Evolutionary conservation across 2,113 vertebrate genomes (phyloP).

Genomic region (Polypterus bichir): DNA sequence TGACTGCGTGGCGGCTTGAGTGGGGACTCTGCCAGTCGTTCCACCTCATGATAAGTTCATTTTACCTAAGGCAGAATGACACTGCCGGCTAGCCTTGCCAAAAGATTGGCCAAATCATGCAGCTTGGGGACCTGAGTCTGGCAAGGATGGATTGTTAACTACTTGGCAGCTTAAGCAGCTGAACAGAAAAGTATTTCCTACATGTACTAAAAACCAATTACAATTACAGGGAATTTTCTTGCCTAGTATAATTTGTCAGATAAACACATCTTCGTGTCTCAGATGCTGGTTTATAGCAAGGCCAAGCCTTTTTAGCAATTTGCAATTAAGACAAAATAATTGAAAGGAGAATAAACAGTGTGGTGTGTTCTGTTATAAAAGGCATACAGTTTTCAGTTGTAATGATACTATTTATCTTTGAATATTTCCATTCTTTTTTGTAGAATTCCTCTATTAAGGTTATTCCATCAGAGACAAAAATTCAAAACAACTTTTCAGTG

Average conservation of each 20-base stretch:
- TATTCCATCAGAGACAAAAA: too few relatives aligned
- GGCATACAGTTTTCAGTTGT: too few relatives aligned
- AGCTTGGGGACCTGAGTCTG: constrained; percentile 19
- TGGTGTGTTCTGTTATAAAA: too few relatives aligned
- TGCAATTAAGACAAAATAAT: constrained; percentile 15
- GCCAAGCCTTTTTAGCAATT: constrained; percentile 10
- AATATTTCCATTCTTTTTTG: too few relatives aligned
- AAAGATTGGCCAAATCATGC: constrained; percentile 16
- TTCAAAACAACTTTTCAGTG: background rate
- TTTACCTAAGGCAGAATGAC: constrained; percentile 14
- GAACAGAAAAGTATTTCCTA: constrained; percentile 17
- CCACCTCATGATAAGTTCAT: constrained; percentile 24
- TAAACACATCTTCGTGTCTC: constrained; percentile 22
- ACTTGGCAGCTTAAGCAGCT: constrained; percentile 13
- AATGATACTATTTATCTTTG: too few relatives aligned
- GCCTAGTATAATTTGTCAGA: constrained; percentile 19
- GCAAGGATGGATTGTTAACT: constrained; percentile 21
- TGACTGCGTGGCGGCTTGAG: constrained; percentile 7
- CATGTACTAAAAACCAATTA: constrained; percentile 22
- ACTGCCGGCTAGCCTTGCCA: constrained; percentile 12
- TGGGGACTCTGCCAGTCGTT: constrained; percentile 9
- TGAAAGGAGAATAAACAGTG: background rate
- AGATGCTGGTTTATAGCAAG: constrained; percentile 14
- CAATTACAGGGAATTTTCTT: constrained; percentile 12
- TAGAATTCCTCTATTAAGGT: too few relatives aligned